These are phyloP conservation scores for Cavia porcellus DNA, from an alignment of 2,113 vertebrate species.

Conservation along the genomic window DNA sequence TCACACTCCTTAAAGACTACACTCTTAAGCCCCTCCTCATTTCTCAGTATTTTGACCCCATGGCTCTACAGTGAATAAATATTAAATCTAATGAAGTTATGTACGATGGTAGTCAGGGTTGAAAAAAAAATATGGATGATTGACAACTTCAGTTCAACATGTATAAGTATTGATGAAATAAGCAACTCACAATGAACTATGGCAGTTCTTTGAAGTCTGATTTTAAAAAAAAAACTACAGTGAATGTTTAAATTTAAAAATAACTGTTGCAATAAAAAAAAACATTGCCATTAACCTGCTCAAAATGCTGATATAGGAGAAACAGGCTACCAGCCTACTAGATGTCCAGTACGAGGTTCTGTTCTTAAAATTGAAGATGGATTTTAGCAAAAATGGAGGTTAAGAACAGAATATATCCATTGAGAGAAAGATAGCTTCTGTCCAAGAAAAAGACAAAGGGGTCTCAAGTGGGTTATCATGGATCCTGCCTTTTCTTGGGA, in stretches of 20 bases:
- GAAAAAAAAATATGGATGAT: background rate
- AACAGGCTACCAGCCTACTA: no score
- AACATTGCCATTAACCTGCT: background rate
- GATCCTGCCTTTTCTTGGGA: no score
- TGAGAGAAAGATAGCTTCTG: no score
- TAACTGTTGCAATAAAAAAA: background rate
- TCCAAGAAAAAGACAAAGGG: no score
- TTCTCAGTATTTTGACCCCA: background rate
- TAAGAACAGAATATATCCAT: no score
- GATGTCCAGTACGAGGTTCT: no score
- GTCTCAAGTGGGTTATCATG: no score
- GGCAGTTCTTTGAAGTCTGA: background rate
- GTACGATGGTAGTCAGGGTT: background rate
- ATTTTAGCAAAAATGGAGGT: no score
- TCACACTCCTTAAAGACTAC: background rate
- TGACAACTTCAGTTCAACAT: background rate
- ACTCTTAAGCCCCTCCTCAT: background rate
- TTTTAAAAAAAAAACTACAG: background rate
- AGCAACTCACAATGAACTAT: background rate
- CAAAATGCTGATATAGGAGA: background rate
- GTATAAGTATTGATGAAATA: background rate
- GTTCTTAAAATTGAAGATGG: no score
- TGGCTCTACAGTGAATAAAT: background rate
- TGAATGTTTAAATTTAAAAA: background rate
- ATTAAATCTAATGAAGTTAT: background rate